phyloP scores from a whole-genome alignment of 2,797 vertebrate species.

The Morelia viridis region DNA sequence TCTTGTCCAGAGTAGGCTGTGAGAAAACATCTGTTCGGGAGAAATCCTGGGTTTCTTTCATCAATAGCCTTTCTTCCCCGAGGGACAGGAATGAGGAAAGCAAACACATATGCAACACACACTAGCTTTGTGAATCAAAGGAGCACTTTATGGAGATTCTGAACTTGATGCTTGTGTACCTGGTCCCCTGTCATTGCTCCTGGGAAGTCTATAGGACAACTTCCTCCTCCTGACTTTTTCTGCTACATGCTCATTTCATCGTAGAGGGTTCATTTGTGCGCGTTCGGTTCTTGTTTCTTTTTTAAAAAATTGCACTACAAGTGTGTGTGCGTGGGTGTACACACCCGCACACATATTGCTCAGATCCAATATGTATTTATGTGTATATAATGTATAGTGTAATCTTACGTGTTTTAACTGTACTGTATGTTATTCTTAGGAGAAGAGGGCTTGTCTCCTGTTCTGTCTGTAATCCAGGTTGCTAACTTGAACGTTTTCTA shows the following conservation, averaged over 20 bases:
- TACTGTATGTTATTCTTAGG: conserved; percentile 63
- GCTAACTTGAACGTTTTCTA: conserved; percentile 53
- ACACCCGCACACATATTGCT: conserved; percentile 37
- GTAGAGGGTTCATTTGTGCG: background rate
- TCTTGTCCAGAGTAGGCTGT: background rate
- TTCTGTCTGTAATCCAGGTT: conserved; percentile 50
- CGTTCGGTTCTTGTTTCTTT: conserved; percentile 3
- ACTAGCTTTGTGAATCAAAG: conserved; percentile 73
- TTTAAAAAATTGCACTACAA: conserved; percentile 60
- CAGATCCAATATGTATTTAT: conserved; percentile 62
- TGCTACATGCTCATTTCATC: conserved; percentile 52
- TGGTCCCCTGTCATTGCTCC: conserved; percentile 51
- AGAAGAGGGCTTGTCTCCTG: conserved; percentile 40
- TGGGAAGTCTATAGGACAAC: conserved; percentile 63
- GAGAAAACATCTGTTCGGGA: conserved; percentile 34
- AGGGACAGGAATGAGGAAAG: background rate
- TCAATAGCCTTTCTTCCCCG: background rate
- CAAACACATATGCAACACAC: conserved; percentile 37
- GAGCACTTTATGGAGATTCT: conserved; percentile 77
- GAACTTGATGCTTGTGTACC: conserved; percentile 61
- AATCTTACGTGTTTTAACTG: conserved; percentile 66
- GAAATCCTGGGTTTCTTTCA: conserved; percentile 22
- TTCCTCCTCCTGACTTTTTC: conserved; percentile 56
- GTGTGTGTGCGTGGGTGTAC: conserved; percentile 53
- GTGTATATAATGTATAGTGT: conserved; percentile 55